Percentiles rank a stretch among this genome's conserved stretches.
Conservation (phyloP, 2,888 invertebrate species). For the Kuschelorhynchus macadamiae region DNA sequence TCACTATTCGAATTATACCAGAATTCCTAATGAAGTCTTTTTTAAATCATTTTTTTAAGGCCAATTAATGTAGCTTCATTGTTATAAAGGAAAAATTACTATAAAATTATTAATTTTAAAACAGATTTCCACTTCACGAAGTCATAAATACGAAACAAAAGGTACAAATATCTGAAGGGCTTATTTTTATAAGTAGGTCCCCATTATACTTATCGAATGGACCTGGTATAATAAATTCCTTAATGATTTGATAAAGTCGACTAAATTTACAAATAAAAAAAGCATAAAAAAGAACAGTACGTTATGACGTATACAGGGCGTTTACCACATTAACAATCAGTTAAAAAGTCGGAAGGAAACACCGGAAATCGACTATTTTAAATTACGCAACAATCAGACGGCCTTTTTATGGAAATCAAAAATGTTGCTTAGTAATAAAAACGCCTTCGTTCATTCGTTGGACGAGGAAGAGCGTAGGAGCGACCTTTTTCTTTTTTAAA, state of each 20-base stretch:
- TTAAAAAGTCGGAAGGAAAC: slow-evolving; percentile 27
- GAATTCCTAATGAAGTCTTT: too few species aligned
- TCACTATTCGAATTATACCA: too few species aligned
- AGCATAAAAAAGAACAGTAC: slow-evolving; percentile 19
- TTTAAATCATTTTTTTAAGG: too few species aligned
- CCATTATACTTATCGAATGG: neutral
- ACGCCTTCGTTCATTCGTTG: slow-evolving; percentile 49
- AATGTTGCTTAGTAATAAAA: slow-evolving; percentile 40
- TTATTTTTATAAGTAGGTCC: too few species aligned
- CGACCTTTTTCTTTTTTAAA: slow-evolving; percentile 9
- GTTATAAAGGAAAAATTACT: too few species aligned
- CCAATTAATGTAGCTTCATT: too few species aligned
- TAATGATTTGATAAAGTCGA: slow-evolving; percentile 1
- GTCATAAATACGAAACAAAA: too few species aligned
- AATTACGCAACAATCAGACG: slow-evolving; percentile 53
- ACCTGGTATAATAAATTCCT: neutral
- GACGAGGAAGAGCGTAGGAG: slow-evolving; percentile 32
- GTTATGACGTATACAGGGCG: slow-evolving; percentile 37
- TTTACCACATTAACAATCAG: slow-evolving; percentile 23
- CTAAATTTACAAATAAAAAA: slow-evolving; percentile 23
- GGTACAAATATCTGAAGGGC: too few species aligned
- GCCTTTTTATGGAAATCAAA: slow-evolving; percentile 49
- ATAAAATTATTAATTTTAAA: too few species aligned
- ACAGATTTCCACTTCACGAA: too few species aligned
- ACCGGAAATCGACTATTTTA: slow-evolving; percentile 53